phyloP scores from a whole-genome alignment of 2,113 vertebrate genomes.

The Chitala chitala region DNA sequence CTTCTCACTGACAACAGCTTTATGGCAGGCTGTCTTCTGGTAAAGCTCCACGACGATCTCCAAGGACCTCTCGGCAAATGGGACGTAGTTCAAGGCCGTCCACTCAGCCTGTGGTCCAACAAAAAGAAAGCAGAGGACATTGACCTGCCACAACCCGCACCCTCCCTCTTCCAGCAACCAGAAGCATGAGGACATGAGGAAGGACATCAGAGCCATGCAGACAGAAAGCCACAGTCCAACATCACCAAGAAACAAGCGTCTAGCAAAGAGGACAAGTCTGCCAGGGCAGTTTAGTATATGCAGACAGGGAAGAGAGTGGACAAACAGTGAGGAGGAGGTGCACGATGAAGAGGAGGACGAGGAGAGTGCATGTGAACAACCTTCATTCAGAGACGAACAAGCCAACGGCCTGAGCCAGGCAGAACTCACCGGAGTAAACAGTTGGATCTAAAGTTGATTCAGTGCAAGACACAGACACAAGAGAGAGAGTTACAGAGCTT shows the following conservation, averaged over 20 bases:
- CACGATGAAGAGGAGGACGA: neutral
- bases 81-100: conserved; percentile 98
- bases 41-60: conserved; percentile 96
- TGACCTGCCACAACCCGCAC: neutral
- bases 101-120: conserved; percentile 81
- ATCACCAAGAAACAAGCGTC: conserved; percentile 36
- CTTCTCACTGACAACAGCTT: conserved; percentile 92
- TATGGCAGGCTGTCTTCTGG: conserved; percentile 97
- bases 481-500: conserved; percentile 75
- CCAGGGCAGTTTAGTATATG: too few relatives aligned
- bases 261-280: too few relatives aligned
- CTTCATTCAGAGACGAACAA: conserved; percentile 19
- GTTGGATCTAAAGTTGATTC: conserved; percentile 99
- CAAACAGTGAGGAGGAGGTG: too few relatives aligned
- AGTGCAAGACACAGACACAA: conserved; percentile 82
- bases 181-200: too few relatives aligned
- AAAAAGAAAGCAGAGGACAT: neutral
- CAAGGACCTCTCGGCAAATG: conserved; percentile 93
- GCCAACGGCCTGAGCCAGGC: conserved; percentile 59
- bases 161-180: too few relatives aligned
- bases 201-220: conserved; percentile 28
- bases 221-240: conserved; percentile 32
- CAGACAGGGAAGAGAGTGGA: conserved; percentile 28
- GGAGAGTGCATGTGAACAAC: conserved; percentile 39
- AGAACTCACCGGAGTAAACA: conserved; percentile 99